These are phyloP conservation scores for Microcebus jonahi DNA, from an alignment of 2,113 vertebrate genomes.

Conservation along the genomic window DNA sequence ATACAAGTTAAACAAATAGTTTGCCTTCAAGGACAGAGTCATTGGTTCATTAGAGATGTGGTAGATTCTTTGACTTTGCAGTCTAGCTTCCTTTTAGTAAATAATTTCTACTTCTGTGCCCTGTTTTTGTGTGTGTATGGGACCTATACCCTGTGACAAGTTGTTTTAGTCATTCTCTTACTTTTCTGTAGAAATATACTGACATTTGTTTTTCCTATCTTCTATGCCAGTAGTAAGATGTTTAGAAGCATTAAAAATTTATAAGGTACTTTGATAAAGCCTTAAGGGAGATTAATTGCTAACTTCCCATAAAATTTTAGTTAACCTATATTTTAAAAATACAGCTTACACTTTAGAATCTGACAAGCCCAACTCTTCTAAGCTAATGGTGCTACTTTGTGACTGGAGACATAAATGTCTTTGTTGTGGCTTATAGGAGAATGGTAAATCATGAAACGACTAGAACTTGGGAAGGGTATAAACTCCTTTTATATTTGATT, in stretches of 20 bases:
- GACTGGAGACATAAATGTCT: neutral
- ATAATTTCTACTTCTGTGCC: neutral
- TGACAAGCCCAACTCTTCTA: neutral
- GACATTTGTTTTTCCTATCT: neutral
- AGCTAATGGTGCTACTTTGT: neutral
- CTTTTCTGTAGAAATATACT: slow-evolving; percentile 2
- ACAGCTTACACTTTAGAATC: neutral
- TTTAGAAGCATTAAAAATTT: slow-evolving; percentile 7
- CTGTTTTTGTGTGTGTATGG: neutral
- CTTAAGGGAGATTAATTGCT: slow-evolving; percentile 1
- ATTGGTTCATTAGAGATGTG: neutral
- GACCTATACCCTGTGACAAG: neutral
- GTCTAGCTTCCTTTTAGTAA: slow-evolving; percentile 8
- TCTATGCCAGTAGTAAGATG: neutral
- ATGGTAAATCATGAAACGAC: slow-evolving; percentile 17
- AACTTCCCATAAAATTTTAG: neutral
- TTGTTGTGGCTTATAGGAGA: neutral
- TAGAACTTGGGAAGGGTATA: neutral
- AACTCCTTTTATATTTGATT: slow-evolving; percentile 23
- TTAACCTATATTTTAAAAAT: slow-evolving; percentile 25
- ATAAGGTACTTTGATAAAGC: slow-evolving; percentile 28
- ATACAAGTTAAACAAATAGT: neutral
- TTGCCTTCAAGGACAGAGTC: neutral
- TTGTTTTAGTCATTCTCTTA: slow-evolving; percentile 7
- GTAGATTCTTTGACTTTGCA: neutral